Percentiles rank a stretch among this genome's conserved stretches.
These are phyloP conservation scores for Stomatorhinus walkeri DNA, from an alignment of 2,797 vertebrate species.

Conservation along the genomic window DNA sequence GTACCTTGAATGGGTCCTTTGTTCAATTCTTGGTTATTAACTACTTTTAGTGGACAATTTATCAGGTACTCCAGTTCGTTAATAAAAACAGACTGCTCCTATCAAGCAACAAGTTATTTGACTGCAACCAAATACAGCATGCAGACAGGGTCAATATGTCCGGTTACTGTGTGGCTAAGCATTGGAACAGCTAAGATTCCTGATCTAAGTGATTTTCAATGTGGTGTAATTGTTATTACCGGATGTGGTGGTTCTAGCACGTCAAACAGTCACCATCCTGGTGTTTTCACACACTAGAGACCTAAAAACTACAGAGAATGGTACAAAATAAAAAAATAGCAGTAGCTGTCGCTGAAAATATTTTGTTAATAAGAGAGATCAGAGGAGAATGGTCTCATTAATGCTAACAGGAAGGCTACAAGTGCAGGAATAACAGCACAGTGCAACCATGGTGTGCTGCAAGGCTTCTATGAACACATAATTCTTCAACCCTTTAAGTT, in stretches of 20 bases:
- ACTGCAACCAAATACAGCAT: not conserved
- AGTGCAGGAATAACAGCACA: not conserved
- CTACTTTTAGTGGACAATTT: not conserved
- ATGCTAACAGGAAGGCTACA: not conserved
- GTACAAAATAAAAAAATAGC: not conserved
- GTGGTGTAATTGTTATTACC: not conserved
- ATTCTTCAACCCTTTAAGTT: not conserved
- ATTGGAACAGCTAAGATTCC: not conserved
- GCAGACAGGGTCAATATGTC: not conserved
- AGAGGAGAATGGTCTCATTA: not conserved
- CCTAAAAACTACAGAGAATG: not conserved
- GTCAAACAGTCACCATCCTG: not conserved
- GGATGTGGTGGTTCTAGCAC: not conserved
- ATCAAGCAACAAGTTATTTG: not conserved
- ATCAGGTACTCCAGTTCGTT: not conserved
- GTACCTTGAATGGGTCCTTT: not conserved
- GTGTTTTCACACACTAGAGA: not conserved
- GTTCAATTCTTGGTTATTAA: not conserved
- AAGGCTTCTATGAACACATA: not conserved
- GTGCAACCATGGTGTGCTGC: not conserved
- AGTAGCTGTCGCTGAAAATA: not conserved
- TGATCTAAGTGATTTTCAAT: not conserved
- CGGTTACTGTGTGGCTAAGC: not conserved
- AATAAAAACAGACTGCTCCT: not conserved
- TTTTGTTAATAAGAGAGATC: not conserved